These are phyloP conservation scores for Lochmaea crataegi DNA, from an alignment of 2,888 invertebrate genomes.

Conservation along the genomic window DNA sequence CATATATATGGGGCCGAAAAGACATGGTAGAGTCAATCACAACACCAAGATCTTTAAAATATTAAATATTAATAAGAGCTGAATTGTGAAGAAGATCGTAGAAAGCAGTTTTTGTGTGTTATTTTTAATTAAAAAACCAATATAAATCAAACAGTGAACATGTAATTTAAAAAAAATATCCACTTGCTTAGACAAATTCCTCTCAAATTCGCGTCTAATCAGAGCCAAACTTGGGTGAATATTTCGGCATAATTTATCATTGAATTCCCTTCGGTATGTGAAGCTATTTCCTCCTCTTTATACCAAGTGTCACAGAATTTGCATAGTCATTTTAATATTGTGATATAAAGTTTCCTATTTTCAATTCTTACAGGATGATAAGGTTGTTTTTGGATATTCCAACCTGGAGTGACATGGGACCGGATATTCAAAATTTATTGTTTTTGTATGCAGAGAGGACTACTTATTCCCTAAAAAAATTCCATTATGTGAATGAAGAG, in stretches of 20 bases:
- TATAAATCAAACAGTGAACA: background rate
- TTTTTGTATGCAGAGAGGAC: slow-evolving; percentile 32
- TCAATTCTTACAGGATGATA: slow-evolving; percentile 40
- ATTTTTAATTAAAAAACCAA: background rate
- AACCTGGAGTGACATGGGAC: slow-evolving; percentile 30
- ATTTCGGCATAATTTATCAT: slow-evolving; percentile 34
- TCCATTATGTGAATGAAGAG: slow-evolving; percentile 27
- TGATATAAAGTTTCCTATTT: slow-evolving; percentile 46
- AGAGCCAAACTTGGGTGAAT: slow-evolving; percentile 18
- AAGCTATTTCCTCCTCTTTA: slow-evolving; percentile 44
- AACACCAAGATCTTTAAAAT: too few relatives aligned
- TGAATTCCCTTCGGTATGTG: slow-evolving; percentile 32
- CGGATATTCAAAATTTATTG: slow-evolving; percentile 37
- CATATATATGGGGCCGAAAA: too few relatives aligned
- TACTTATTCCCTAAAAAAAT: slow-evolving; percentile 30
- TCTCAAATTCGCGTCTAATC: slow-evolving; percentile 26
- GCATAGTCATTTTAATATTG: slow-evolving; percentile 47
- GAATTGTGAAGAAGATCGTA: background rate
- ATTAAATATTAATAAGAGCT: too few relatives aligned
- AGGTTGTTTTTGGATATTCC: slow-evolving; percentile 29
- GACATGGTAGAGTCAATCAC: too few relatives aligned
- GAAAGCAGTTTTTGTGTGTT: background rate
- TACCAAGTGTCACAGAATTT: slow-evolving; percentile 45
- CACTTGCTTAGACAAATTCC: slow-evolving; percentile 11
- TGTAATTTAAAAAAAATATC: background rate